Evolutionary conservation across 1,140 invertebrate species (phyloP), one percentile per base, ranked within the genome.

Genomic region (Drosophila erecta): DNA sequence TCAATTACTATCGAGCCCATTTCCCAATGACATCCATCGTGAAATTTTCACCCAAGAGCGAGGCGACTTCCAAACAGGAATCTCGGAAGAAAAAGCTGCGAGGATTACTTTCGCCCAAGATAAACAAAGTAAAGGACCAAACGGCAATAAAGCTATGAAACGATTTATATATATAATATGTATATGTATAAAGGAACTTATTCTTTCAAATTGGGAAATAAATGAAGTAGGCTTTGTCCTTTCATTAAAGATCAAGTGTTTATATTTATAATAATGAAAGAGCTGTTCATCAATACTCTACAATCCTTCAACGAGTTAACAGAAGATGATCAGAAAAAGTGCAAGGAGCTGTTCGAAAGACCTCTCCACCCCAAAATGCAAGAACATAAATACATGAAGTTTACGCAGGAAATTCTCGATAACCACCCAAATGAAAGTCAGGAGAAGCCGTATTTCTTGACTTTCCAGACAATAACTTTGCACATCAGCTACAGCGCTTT

Each of bases 21-120:
- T 73, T 20, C 14, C 27, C 54, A n/a, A 69, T 73, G 44, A n/a
- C 2, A 12, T 22, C 43, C 20, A 46, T 46, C 12, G 20, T 22
- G 17, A 22, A 2, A 14, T 11, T 22, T 12, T 1, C 7, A 1
- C 8, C 41, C 41, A 11, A 1, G 2, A 10, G 1, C 17, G 10
- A 3, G 15, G 8, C 14, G 8, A 1, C 10, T 20, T 12, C 11
- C 3, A 44, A 20, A 5, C 2, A 1, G 10, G 10, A 41, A 41
- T 15, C 38, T 0, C 1, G n/a, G n/a, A 7, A 8, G 3, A 15
- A 8, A 0, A 41, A 41, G n/a, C 3, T 41, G 0, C 15, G 3
- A 40, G 2, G 2, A 4, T 1, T 5, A 15, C n/a, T 7, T 8
- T 7, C 8, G 40, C 1, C n/a, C 0, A 10, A 10, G 4, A n/a